These are phyloP conservation scores for Neodiprion pinetum DNA, from an alignment of 1,140 invertebrate genomes.

Conservation along the genomic window DNA sequence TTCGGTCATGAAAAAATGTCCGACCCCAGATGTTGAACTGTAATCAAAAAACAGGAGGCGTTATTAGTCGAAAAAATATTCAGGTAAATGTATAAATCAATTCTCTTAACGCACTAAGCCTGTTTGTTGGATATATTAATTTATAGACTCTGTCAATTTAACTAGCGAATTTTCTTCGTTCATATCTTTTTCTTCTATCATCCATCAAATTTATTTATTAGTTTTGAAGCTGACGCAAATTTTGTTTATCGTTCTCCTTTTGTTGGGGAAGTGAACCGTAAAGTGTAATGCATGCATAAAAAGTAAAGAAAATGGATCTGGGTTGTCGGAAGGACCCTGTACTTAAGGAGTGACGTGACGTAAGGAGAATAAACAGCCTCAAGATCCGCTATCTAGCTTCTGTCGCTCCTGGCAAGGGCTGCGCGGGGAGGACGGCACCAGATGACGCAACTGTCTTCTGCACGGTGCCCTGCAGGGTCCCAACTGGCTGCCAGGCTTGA, in stretches of 20 bases:
- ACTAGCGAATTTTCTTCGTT: not conserved
- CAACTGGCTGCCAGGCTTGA: not conserved
- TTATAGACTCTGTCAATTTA: not conserved
- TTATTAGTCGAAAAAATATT: too few relatives aligned
- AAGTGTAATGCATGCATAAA: too few relatives aligned
- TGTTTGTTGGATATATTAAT: too few relatives aligned
- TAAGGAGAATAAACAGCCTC: constrained; percentile 2
- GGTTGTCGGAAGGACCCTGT: not conserved
- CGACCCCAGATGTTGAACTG: too few relatives aligned
- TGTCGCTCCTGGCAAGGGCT: constrained; percentile 13
- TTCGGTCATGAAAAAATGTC: too few relatives aligned
- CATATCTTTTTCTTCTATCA: not conserved
- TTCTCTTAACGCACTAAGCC: too few relatives aligned
- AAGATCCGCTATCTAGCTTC: constrained; percentile 20
- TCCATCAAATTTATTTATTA: not conserved
- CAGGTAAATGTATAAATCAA: too few relatives aligned
- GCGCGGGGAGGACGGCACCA: constrained; percentile 8
- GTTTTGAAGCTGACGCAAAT: too few relatives aligned
- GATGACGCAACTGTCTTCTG: not conserved
- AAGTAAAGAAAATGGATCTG: not conserved
- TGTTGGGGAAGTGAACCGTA: too few relatives aligned
- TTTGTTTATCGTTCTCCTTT: too few relatives aligned
- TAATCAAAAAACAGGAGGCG: too few relatives aligned
- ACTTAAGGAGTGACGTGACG: not conserved
- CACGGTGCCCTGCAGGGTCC: not conserved